Evolutionary conservation across 2,113 vertebrate species (phyloP).

Genomic region (Varanus salvator): DNA sequence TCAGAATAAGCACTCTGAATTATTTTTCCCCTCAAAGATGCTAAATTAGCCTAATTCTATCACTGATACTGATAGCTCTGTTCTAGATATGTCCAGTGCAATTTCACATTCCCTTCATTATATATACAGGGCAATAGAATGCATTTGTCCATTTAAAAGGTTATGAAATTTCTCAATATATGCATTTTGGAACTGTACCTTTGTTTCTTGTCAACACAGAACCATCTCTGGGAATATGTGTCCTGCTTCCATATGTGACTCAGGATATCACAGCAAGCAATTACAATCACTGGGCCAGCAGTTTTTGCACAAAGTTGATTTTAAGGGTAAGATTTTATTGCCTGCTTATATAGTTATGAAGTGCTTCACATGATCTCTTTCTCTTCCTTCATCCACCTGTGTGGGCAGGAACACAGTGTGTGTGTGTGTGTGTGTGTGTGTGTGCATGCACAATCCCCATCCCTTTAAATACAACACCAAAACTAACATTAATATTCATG

Average conservation of each 20-base stretch:
- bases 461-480: neutral
- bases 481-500: neutral
- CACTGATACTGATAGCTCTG: slow-evolving; percentile 46
- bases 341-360: neutral
- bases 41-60: slow-evolving; percentile 68
- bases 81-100: slow-evolving; percentile 51
- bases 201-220: neutral
- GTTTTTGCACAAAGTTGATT: neutral
- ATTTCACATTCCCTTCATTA: slow-evolving; percentile 31
- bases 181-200: neutral
- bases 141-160: slow-evolving; percentile 31
- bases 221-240: neutral
- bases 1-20: slow-evolving; percentile 63
- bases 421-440: neutral
- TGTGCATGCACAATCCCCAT: neutral
- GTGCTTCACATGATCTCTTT: neutral
- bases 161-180: slow-evolving; percentile 20
- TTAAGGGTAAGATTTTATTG: neutral
- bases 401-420: neutral
- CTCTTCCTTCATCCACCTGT: neutral
- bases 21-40: slow-evolving; percentile 43
- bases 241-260: neutral
- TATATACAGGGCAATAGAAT: slow-evolving; percentile 25
- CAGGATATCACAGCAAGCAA: neutral
- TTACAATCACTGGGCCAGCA: too few relatives aligned